Base-by-base conservation (phyloP, 2,797 vertebrate genomes). In the Sandelia bainsii region DNA sequence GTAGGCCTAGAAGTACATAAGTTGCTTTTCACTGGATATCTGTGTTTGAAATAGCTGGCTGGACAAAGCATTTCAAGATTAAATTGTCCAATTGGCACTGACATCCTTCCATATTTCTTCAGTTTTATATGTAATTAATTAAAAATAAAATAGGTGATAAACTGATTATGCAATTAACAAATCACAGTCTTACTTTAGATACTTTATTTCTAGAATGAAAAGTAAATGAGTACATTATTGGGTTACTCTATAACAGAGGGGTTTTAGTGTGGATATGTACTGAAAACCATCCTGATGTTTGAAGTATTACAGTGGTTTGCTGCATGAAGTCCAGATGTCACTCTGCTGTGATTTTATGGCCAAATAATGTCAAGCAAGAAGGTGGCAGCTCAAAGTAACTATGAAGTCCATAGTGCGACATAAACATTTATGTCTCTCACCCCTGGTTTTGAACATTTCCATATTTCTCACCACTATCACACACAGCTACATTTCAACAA, bases 351-450 rank as follows among this genome's bases (percentile, higher is more conserved):
- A 85, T 81, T 87, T 90, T 80, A 86, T 72, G 70, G 64, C 23
- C 65, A 71, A 81, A 88, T 85, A 83, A 85, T 80, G 72, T 85
- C 67, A 82, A 77, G 67, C 77, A 64, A 42, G 59, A 72, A 79
- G 79, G 87, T 87, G 80, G 87, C 79, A 75, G 76, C 77, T 71
- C 75, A 79, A 78, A 83, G 84, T 80, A 80, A 85, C 80, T 52
- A 84, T 79, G 68, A 77, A 80, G 67, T 84, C 82, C 75, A 66
- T 60, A 67, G 72, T 44, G 69, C 49, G 50, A 82, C 83, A 82
- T 79, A 80, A 80, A 88, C 85, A 81, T 88, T 91, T 84, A 90
- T 82, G 78, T 69, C 83, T 50, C 80, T 84, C 75, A n/a, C 69
- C 82, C 45, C 73, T 39, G 19, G 49, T 77, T 88, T 81, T 82